Base-by-base conservation (phyloP, 2,888 invertebrate genomes). In the Eudemis profundana region DNA sequence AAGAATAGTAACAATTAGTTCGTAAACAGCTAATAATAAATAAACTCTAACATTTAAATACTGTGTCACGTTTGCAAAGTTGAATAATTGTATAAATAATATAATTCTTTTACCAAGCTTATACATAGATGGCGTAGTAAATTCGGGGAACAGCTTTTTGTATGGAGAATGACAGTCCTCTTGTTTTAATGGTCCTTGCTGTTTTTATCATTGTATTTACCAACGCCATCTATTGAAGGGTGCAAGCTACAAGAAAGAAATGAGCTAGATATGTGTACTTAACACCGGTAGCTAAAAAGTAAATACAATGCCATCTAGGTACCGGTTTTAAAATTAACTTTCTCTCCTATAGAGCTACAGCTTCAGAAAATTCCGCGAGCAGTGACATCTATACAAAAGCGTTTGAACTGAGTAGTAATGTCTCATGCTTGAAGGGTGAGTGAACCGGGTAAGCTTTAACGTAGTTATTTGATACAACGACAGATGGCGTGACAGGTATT, bases 151-250 rank as follows among this genome's bases (percentile, higher is more conserved):
- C 27, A 27, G 27, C 1, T 5, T 5, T 27, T 27, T 27, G 27
- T 27, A 27, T 27, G 7, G n/a, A n/a, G n/a, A n/a, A n/a, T n/a
- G n/a, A n/a, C n/a, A n/a, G n/a, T n/a, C n/a, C n/a, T 27, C 27
- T 27, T 5, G 4, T 27, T 27, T 5, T 33, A 33, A 10, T 33
- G 33, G 8, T 33, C 33, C 33, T 0, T 8, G 8, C 33, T 33
- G 33, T 12, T 8, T 12, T 8, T 27, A 27, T 4, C 14, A 19
- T 29, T 21, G 19, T 5, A 14, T 7, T 44, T 44, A 38, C 27
- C 21, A 44, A 10, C 57, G 15, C 63, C 63, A 64, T 44, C 63
- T 64, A 23, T 40, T 15, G 50, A n/a, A 21, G 63, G 42, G 50
- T 27, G 50, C 23, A 23, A 3, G 15, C 19, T 3, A 19, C 17